phyloP scores from a whole-genome alignment of 2,113 vertebrate genomes.

The Mirounga angustirostris region DNA sequence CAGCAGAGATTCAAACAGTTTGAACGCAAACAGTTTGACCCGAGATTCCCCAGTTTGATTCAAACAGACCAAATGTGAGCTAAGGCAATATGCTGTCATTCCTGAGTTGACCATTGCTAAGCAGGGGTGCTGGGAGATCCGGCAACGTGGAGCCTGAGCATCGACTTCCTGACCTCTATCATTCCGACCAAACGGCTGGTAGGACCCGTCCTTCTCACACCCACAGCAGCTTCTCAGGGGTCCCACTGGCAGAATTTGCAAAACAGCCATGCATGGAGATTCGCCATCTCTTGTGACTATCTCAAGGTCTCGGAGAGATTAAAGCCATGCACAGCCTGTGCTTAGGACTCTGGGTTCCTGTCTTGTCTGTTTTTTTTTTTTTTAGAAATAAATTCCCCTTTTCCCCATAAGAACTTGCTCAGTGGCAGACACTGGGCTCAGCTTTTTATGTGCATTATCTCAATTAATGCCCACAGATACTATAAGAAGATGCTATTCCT shows the following conservation, averaged over 20 bases:
- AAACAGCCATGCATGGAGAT: rapidly evolving
- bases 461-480: neutral
- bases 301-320: neutral
- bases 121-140: neutral
- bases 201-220: neutral
- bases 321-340: rapidly evolving
- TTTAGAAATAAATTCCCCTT: neutral
- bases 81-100: neutral
- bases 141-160: too few relatives aligned
- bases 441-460: neutral
- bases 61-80: neutral
- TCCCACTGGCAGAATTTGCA: neutral
- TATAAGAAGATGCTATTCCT: neutral
- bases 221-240: neutral
- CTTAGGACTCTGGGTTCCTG: neutral
- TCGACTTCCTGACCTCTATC: too few relatives aligned
- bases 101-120: neutral
- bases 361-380: neutral
- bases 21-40: neutral
- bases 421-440: neutral
- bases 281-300: too few relatives aligned
- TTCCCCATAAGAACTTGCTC: neutral
- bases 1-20: neutral
- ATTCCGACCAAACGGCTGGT: neutral
- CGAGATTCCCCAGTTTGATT: neutral